A percentile compares a stretch with the other conserved stretches of the same genome.
These are phyloP conservation scores for Plebejus anna DNA, from an alignment of 2,888 invertebrate genomes.

Conservation along the genomic window DNA sequence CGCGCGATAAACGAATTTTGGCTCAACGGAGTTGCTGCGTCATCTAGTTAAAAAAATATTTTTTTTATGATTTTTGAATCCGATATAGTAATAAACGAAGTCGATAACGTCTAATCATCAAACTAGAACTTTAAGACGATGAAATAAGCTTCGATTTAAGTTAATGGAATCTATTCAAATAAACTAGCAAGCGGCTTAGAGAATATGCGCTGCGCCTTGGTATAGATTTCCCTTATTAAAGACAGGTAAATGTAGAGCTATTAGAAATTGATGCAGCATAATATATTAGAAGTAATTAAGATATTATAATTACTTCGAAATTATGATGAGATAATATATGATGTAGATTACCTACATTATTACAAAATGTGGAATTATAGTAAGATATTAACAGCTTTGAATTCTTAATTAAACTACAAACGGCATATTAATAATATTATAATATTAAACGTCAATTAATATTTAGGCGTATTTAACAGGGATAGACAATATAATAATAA, in stretches of 20 bases:
- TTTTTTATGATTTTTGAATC: too few species aligned
- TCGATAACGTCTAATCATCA: background rate
- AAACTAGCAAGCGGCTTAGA: background rate
- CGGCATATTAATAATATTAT: too few species aligned
- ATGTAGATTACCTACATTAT: background rate
- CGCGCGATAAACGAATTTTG: too few species aligned
- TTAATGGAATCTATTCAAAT: background rate
- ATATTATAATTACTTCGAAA: background rate
- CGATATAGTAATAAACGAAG: background rate
- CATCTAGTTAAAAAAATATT: too few species aligned
- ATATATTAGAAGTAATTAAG: background rate
- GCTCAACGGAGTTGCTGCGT: too few species aligned
- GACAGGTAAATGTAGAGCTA: background rate
- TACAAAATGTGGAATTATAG: too few species aligned
- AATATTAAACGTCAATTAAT: too few species aligned
- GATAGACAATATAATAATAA: too few species aligned
- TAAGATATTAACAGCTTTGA: too few species aligned
- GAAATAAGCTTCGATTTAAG: background rate
- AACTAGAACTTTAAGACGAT: background rate
- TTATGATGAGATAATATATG: background rate
- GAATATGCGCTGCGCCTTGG: background rate
- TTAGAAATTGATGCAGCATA: background rate
- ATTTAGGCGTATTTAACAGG: too few species aligned
- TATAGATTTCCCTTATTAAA: background rate
- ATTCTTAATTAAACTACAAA: too few species aligned